Percentiles rank a stretch among this genome's conserved stretches.
These are phyloP conservation scores for Brenthis ino DNA, from an alignment of 2,888 invertebrate genomes.

Conservation along the genomic window DNA sequence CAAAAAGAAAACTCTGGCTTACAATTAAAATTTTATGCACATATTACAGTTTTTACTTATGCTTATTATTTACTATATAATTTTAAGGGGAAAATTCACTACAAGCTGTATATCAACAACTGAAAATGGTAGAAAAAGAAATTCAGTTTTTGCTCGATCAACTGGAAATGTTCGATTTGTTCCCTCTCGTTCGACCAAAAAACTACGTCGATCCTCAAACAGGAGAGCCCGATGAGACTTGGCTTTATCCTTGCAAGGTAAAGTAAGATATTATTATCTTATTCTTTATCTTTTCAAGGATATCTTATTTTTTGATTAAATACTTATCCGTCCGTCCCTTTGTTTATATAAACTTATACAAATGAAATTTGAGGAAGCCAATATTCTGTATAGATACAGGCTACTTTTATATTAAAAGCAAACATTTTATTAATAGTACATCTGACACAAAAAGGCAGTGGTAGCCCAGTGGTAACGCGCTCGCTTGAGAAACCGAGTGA, in stretches of 20 bases:
- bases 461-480: too few relatives aligned
- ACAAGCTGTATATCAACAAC: conserved; percentile 85
- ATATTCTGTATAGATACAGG: too few relatives aligned
- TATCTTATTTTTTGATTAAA: not conserved
- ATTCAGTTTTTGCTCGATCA: conserved; percentile 81
- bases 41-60: not conserved
- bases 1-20: too few relatives aligned
- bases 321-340: too few relatives aligned
- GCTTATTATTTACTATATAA: not conserved
- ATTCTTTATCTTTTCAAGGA: not conserved
- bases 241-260: conserved; percentile 77
- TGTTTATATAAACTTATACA: too few relatives aligned
- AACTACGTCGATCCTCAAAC: conserved; percentile 63
- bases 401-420: too few relatives aligned
- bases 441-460: too few relatives aligned
- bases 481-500: too few relatives aligned
- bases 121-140: conserved; percentile 86
- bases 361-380: too few relatives aligned
- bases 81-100: conserved; percentile 79
- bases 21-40: too few relatives aligned
- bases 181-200: conserved; percentile 66
- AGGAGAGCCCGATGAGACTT: conserved; percentile 59
- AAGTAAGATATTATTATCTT: not conserved
- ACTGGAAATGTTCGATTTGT: conserved; percentile 82
- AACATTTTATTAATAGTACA: too few relatives aligned